Conservation (phyloP, 1,140 invertebrate species). For the Cyclina sinensis region DNA sequence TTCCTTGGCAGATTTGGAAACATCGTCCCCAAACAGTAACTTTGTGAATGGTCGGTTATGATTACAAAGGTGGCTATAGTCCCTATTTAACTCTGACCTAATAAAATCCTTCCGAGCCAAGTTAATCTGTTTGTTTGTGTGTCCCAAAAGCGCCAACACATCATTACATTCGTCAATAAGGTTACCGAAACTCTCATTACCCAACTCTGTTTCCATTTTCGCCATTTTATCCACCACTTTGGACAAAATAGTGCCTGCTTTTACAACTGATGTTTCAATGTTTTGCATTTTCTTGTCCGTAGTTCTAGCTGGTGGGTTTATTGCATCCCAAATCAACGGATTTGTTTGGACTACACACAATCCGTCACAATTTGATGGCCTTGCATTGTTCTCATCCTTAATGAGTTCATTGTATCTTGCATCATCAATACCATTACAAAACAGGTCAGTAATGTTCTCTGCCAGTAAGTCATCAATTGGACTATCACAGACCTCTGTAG, state of each 20-base stretch:
- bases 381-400: conserved; percentile 36
- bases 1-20: conserved; percentile 39
- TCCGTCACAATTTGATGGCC: conserved; percentile 8
- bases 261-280: conserved; percentile 21
- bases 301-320: background rate
- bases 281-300: conserved; percentile 38
- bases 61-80: conserved; percentile 21
- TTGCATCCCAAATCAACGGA: conserved; percentile 34
- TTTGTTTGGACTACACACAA: conserved; percentile 7
- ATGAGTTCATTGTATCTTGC: background rate
- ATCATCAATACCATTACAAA: conserved; percentile 11
- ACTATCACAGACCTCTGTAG: background rate
- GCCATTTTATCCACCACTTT: conserved; percentile 23
- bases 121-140: conserved; percentile 37
- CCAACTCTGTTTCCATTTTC: no score
- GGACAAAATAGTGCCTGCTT: conserved; percentile 16
- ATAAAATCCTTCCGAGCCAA: conserved; percentile 23
- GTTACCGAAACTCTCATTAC: background rate
- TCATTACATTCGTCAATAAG: conserved; percentile 40
- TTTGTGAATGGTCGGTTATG: conserved; percentile 11
- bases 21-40: conserved; percentile 23
- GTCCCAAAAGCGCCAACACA: conserved; percentile 25
- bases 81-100: conserved; percentile 7
- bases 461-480: conserved; percentile 6
- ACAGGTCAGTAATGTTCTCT: conserved; percentile 2